A percentile compares a stretch with the other conserved stretches of the same genome.
Evolutionary conservation across 2,888 invertebrate genomes (phyloP).

Genomic region (Charanyca ferruginea): DNA sequence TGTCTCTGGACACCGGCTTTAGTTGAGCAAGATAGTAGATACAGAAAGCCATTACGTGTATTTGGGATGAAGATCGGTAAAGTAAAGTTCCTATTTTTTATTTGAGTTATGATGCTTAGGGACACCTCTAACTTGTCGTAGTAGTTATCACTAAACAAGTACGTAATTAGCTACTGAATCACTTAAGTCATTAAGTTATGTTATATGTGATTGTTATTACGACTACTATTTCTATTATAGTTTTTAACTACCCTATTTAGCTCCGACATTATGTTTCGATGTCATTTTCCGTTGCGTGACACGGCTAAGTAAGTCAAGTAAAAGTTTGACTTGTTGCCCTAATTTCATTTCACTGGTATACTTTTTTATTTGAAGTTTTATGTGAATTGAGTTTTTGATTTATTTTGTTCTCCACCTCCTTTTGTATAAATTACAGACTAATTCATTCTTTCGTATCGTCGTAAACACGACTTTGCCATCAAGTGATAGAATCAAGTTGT

Average conservation of each 20-base stretch:
- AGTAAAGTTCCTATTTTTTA: constrained; percentile 53
- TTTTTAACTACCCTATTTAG: constrained; percentile 73
- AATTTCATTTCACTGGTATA: constrained; percentile 84
- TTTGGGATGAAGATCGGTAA: constrained; percentile 57
- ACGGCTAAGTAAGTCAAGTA: constrained; percentile 82
- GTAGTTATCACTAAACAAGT: constrained; percentile 1
- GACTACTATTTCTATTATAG: constrained; percentile 67
- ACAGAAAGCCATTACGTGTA: constrained; percentile 72
- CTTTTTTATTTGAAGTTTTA: constrained; percentile 83
- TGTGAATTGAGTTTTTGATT: constrained; percentile 81
- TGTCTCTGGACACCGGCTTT: constrained; percentile 77
- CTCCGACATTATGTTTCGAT: constrained; percentile 79
- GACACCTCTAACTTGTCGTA: background rate
- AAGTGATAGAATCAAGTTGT: constrained; percentile 24
- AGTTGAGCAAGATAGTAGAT: constrained; percentile 75
- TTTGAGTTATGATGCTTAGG: constrained; percentile 31
- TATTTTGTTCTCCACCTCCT: constrained; percentile 67
- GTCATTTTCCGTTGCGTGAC: constrained; percentile 85
- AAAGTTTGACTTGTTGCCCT: constrained; percentile 86
- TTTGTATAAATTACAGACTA: constrained; percentile 49
- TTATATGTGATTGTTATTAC: constrained; percentile 31
- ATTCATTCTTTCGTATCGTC: constrained; percentile 46
- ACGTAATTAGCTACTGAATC: background rate
- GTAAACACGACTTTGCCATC: constrained; percentile 48
- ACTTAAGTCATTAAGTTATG: constrained; percentile 42